These are phyloP conservation scores for Orchestes rusci DNA, from an alignment of 2,888 invertebrate species.

Conservation along the genomic window DNA sequence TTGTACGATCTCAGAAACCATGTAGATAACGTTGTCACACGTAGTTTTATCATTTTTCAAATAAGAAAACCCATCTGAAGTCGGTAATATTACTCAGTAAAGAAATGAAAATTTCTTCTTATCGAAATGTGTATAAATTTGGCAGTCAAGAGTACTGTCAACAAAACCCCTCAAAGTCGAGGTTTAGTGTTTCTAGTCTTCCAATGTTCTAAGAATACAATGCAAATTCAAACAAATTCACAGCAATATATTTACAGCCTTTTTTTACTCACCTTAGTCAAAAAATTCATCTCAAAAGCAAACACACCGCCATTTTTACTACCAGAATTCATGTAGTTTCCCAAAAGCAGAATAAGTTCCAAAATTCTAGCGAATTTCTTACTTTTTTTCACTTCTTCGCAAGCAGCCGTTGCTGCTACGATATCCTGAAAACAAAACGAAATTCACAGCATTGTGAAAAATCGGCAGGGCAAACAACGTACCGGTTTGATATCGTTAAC, in stretches of 20 bases:
- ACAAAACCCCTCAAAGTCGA: too few species aligned
- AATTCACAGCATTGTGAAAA: not conserved
- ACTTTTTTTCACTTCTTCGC: conserved; percentile 86
- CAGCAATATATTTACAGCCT: not conserved
- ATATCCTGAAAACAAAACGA: conserved; percentile 58
- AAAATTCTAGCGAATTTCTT: conserved; percentile 85
- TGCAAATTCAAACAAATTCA: not conserved
- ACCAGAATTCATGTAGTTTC: conserved; percentile 96
- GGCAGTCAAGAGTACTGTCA: too few species aligned
- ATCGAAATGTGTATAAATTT: too few species aligned
- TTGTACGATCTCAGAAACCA: too few species aligned
- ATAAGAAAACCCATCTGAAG: too few species aligned
- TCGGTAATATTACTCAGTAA: too few species aligned
- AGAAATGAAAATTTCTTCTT: too few species aligned
- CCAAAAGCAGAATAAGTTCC: conserved; percentile 81
- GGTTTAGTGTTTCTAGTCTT: too few species aligned
- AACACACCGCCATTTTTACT: conserved; percentile 89
- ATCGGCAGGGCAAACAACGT: conserved; percentile 33
- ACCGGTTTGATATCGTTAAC: conserved; percentile 83
- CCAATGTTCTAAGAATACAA: too few species aligned
- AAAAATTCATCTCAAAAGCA: conserved; percentile 93
- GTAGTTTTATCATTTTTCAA: too few species aligned
- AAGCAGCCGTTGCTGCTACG: conserved; percentile 91
- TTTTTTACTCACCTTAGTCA: conserved; percentile 77
- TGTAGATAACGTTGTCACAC: too few species aligned